Evolutionary conservation across 2,888 invertebrate species (phyloP), one percentile per base, ranked within the genome.

Genomic region (Pyrrhosoma nymphula): DNA sequence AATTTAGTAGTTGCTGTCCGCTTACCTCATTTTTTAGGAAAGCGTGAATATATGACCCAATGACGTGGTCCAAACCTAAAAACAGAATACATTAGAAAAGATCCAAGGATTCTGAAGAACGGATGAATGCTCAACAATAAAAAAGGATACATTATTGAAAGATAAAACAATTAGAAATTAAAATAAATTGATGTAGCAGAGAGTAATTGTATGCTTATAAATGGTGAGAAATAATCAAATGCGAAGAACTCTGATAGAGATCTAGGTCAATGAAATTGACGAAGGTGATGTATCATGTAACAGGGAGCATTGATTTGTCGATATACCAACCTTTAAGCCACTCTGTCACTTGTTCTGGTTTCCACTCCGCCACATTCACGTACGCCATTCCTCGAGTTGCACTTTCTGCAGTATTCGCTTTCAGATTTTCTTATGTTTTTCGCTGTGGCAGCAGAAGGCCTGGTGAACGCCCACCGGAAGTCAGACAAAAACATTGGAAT

Each of bases 281-380:
- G 3, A 10, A 4, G 6, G 60, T 60, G 18, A 20, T 20, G 60
- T 60, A 4, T 1, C 12, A 14, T 1, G 1, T 1, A 20, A 60
- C 26, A 56, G 0, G 12, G 6, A 35, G 26, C 2, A 16, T 35
- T 47, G 12, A 93, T 93, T 93, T 16, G 14, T 23, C n/a, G 95
- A 96, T 95, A 96, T 96, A 96, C 96, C 95, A 97, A 99, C 99
- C 99, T 98, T 98, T 98, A 96, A 99, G 97, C 99, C 99, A 99
- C 97, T 99, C 99, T 96, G 98, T 98, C 96, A 99, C 99, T 97
- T 99, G 98, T 96, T 99, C 98, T 95, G 98, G 98, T 96, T 98
- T 98, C 99, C 99, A 99, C 97, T 99, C 99, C 96, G 98, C 98
- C 96, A 99, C 98, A 97, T 98, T 98, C 96, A 98, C 98, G 97